phyloP scores from a whole-genome alignment of 2,888 invertebrate genomes.

The Bellardia bayeri region DNA sequence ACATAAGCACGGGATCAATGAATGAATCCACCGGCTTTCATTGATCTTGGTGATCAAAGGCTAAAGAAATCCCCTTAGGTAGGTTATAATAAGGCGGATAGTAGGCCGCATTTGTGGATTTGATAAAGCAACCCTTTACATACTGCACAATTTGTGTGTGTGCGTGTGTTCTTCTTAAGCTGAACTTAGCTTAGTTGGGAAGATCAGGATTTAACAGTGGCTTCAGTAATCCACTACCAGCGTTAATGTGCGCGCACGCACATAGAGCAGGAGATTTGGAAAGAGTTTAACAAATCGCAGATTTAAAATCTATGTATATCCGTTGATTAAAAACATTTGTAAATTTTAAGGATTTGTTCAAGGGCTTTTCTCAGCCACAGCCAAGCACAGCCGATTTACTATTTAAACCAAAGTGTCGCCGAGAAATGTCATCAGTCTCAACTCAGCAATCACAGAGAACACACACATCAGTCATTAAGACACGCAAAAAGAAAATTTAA shows the following conservation, averaged over 20 bases:
- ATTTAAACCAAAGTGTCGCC: conserved; percentile 18
- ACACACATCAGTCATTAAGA: conserved; percentile 2
- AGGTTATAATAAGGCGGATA: conserved; percentile 57
- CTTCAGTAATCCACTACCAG: conserved; percentile 52
- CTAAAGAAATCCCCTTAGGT: conserved; percentile 52
- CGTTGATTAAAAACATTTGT: conserved; percentile 68
- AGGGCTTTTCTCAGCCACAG: neutral
- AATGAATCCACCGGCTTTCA: conserved; percentile 67
- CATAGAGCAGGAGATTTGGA: conserved; percentile 39
- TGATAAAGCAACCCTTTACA: neutral
- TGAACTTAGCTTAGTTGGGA: conserved; percentile 2
- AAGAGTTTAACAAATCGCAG: conserved; percentile 49
- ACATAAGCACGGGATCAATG: conserved; percentile 63
- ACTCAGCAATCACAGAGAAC: conserved; percentile 34
- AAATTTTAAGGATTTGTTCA: conserved; percentile 51
- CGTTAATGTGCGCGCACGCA: conserved; percentile 23
- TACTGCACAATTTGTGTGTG: neutral
- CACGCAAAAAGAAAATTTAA: neutral
- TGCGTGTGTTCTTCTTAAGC: conserved; percentile 30
- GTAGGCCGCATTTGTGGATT: conserved; percentile 61
- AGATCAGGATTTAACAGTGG: conserved; percentile 25
- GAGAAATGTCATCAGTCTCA: conserved; percentile 65
- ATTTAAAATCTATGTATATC: conserved; percentile 50
- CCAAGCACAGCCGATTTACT: neutral
- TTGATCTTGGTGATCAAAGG: conserved; percentile 57